A percentile compares a stretch with the other conserved stretches of the same genome.
Evolutionary conservation across 2,113 vertebrate genomes (phyloP).

Genomic region (Aplodontia rufa): DNA sequence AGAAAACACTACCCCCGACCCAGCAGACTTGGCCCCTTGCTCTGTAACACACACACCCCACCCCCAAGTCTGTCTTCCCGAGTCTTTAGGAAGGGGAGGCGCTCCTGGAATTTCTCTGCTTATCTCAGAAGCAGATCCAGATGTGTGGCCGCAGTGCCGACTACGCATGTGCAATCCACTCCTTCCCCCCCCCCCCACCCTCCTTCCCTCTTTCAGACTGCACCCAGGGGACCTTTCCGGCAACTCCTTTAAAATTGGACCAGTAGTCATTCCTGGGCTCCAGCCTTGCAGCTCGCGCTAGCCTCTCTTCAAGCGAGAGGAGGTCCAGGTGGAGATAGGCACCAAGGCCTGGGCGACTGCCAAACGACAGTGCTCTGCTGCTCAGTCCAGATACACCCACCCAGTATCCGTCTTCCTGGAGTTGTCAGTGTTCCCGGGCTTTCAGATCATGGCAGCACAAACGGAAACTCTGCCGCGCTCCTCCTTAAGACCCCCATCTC

Average conservation of each 20-base stretch:
- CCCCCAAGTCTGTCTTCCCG: neutral
- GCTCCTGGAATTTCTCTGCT: neutral
- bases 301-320: no score
- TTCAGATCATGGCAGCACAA: neutral
- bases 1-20: neutral
- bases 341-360: accelerated
- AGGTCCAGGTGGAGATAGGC: neutral
- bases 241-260: neutral
- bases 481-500: neutral
- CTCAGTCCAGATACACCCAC: neutral
- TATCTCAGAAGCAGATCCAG: conserved; percentile 25
- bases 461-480: neutral
- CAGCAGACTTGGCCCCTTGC: neutral
- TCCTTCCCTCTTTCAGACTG: neutral
- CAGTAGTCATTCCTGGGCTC: neutral
- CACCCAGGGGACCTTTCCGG: neutral
- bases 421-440: accelerated
- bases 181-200: no score
- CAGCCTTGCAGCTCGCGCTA: neutral
- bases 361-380: neutral
- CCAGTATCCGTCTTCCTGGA: neutral
- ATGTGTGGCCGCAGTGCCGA: neutral
- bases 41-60: neutral
- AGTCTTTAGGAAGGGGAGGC: neutral
- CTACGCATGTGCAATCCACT: neutral